phyloP scores from a whole-genome alignment of 2,797 vertebrate genomes.

The Anguilla megastoma region DNA sequence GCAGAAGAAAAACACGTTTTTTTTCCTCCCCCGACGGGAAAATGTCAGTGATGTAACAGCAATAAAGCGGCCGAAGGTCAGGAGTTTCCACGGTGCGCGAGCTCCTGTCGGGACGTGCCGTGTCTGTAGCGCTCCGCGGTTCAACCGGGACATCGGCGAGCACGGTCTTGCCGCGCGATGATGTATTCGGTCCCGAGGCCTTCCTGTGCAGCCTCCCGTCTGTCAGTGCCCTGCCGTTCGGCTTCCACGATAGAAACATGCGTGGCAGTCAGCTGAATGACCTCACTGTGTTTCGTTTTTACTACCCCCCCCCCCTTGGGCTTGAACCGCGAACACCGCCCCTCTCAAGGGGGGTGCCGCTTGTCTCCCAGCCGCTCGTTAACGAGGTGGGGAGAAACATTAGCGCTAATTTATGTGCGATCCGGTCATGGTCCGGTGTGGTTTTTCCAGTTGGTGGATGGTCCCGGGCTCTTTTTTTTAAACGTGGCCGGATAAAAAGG shows the following conservation, averaged over 20 bases:
- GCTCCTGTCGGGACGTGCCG: neutral
- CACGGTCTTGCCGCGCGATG: neutral
- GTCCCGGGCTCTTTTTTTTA: conserved; percentile 30
- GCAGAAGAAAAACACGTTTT: neutral
- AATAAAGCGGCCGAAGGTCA: neutral
- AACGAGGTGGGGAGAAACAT: conserved; percentile 46
- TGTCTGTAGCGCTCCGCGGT: neutral
- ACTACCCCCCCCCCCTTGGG: conserved; percentile 27
- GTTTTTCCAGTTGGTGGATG: conserved; percentile 31
- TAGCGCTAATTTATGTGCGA: conserved; percentile 50
- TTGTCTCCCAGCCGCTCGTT: conserved; percentile 44
- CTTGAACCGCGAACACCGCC: neutral
- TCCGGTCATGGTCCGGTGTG: conserved; percentile 38
- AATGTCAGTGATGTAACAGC: too few relatives aligned
- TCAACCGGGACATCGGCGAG: too few relatives aligned
- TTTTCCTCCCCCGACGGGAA: neutral
- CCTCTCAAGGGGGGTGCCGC: conserved; percentile 26
- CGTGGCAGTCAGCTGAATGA: conserved; percentile 47
- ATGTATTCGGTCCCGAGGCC: neutral
- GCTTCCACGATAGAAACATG: neutral
- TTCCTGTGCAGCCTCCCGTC: neutral
- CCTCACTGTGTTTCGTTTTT: conserved; percentile 52
- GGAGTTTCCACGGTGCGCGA: neutral
- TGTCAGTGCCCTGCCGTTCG: neutral
- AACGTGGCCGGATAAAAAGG: conserved; percentile 22